phyloP scores from a whole-genome alignment of 2,113 vertebrate genomes.

The Prunella fulvescens region DNA sequence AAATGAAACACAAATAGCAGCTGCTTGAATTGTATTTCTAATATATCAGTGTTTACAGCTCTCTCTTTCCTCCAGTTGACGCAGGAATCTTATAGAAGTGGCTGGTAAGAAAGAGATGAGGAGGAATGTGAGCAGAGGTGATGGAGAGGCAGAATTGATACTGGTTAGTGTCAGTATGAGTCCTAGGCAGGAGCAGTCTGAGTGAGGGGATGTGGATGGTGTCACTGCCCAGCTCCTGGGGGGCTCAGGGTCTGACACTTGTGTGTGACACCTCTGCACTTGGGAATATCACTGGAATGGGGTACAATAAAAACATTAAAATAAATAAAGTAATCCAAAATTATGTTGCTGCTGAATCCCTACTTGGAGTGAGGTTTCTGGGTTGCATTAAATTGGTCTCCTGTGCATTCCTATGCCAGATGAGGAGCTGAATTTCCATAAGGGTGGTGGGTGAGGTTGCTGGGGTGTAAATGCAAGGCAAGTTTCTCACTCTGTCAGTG shows the following conservation, averaged over 20 bases:
- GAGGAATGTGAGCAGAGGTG: neutral
- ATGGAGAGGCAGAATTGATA: neutral
- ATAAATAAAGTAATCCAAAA: neutral
- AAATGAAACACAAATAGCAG: constrained; percentile 70
- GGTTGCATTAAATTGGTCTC: neutral
- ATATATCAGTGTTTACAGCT: constrained; percentile 54
- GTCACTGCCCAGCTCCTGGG: accelerated
- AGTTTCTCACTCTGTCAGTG: neutral
- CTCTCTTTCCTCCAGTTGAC: neutral
- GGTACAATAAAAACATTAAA: neutral
- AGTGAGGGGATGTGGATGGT: accelerated
- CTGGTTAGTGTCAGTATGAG: neutral
- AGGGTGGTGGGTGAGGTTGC: neutral
- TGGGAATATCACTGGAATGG: neutral
- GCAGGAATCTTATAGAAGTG: constrained; percentile 19
- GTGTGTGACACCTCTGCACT: neutral
- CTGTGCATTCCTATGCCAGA: neutral
- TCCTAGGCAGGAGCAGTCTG: neutral
- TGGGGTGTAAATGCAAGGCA: neutral
- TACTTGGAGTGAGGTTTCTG: neutral
- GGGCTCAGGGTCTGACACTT: neutral
- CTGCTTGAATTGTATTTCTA: constrained; percentile 65
- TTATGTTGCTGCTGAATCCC: neutral
- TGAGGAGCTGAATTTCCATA: neutral
- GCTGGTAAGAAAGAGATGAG: constrained; percentile 9